Evolutionary conservation across 2,797 vertebrate species (phyloP).

Genomic region (Alectoris magna): DNA sequence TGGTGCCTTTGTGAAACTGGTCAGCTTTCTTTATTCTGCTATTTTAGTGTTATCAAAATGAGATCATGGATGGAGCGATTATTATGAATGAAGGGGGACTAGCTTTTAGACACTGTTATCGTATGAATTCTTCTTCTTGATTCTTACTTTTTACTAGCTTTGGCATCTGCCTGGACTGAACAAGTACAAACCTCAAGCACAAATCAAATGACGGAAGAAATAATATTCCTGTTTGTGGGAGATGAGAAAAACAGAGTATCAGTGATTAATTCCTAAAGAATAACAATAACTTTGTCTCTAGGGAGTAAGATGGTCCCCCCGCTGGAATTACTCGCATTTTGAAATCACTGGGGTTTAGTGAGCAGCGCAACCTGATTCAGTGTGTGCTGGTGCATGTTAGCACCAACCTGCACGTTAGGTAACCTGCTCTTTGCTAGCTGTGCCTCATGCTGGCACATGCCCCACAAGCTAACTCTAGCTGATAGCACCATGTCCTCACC

Average conservation of each 20-base stretch:
- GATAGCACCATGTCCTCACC: not conserved
- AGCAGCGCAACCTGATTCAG: not conserved
- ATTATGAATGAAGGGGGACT: not conserved
- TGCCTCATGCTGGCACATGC: not conserved
- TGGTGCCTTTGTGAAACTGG: not conserved
- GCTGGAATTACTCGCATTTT: not conserved
- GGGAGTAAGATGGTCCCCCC: not conserved
- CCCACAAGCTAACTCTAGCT: not conserved
- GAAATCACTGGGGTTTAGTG: not conserved
- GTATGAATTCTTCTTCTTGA: not conserved
- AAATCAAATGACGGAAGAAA: conserved; percentile 11
- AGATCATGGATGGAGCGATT: not conserved
- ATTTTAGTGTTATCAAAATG: not conserved
- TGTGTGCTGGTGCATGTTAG: not conserved
- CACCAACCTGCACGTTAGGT: too few relatives aligned
- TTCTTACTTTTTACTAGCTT: conserved; percentile 12
- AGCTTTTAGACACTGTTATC: not conserved
- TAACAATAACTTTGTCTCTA: not conserved
- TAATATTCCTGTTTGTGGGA: not conserved
- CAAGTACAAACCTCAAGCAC: not conserved
- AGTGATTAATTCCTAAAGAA: not conserved
- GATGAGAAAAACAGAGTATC: not conserved
- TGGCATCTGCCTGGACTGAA: conserved; percentile 13
- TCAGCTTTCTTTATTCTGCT: conserved; percentile 34
- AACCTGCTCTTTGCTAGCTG: not conserved